These are phyloP conservation scores for Acipenser oxyrinchus DNA, from an alignment of 2,797 vertebrate genomes.

Conservation along the genomic window DNA sequence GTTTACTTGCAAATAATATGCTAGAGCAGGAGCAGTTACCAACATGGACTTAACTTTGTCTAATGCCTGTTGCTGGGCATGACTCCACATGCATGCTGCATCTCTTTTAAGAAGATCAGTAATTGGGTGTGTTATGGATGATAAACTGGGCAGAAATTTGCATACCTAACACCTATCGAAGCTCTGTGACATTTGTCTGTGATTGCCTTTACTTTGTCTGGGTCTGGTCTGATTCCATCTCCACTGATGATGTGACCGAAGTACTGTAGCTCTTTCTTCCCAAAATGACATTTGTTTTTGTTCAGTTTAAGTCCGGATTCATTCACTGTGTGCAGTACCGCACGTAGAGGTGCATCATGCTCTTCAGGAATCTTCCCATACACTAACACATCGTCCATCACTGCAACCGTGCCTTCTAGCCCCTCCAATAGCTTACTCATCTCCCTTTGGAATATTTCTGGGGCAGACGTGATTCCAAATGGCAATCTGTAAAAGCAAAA, in stretches of 20 bases:
- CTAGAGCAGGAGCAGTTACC: neutral
- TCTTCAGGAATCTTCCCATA: constrained; percentile 4
- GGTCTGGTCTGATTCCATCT: constrained; percentile 6
- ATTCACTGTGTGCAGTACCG: constrained; percentile 4
- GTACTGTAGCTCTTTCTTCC: constrained; percentile 15
- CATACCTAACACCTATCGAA: constrained; percentile 10
- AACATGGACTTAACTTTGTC: constrained; percentile 2
- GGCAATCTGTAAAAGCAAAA: too few relatives aligned
- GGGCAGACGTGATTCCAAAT: too few relatives aligned
- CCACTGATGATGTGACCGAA: constrained; percentile 15
- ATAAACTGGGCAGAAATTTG: constrained; percentile 2
- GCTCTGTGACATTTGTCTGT: constrained; percentile 5
- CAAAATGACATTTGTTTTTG: constrained; percentile 7
- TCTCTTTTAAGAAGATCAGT: constrained; percentile 14
- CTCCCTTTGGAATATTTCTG: too few relatives aligned
- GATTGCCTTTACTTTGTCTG: constrained; percentile 9
- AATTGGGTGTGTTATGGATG: constrained; percentile 5
- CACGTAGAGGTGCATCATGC: neutral
- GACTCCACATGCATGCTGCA: neutral
- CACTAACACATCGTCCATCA: too few relatives aligned
- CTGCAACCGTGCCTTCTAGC: too few relatives aligned
- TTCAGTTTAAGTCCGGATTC: constrained; percentile 12
- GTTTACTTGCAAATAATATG: constrained; percentile 33
- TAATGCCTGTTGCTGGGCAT: constrained; percentile 8
- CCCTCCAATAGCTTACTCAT: too few relatives aligned